A percentile compares a stretch with the other conserved stretches of the same genome.
These are phyloP conservation scores for Brachymystax lenok DNA, from an alignment of 2,797 vertebrate species.

Conservation along the genomic window DNA sequence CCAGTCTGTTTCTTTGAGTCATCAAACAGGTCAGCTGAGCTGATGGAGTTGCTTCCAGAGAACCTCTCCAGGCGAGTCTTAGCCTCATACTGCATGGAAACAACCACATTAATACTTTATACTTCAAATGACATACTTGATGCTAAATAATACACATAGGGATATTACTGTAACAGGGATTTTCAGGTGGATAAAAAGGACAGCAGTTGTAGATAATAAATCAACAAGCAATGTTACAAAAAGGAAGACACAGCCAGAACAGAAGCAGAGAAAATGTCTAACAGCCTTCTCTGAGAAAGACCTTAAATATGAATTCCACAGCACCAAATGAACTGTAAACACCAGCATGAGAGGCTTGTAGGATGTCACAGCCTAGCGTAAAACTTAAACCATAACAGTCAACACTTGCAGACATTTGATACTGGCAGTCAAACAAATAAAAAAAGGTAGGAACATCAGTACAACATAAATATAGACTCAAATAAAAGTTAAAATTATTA, in stretches of 20 bases:
- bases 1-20: slow-evolving; percentile 87
- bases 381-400: not conserved
- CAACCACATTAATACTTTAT: not conserved
- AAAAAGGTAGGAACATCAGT: not conserved
- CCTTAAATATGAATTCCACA: not conserved
- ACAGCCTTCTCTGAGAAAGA: not conserved
- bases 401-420: not conserved
- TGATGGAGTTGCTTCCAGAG: slow-evolving; percentile 85
- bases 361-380: not conserved
- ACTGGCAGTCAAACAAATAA: not conserved
- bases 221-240: too few species aligned
- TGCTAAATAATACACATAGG: not conserved
- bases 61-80: slow-evolving; percentile 87
- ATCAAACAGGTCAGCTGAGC: slow-evolving; percentile 93
- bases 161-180: not conserved
- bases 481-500: too few species aligned
- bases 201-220: too few species aligned
- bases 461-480: not conserved
- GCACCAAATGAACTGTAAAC: not conserved
- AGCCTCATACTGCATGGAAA: slow-evolving; percentile 82
- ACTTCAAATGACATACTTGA: not conserved
- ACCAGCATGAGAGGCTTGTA: not conserved
- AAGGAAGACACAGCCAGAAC: too few species aligned
- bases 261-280: not conserved
- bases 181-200: too few species aligned